Evolutionary conservation across 2,113 vertebrate genomes (phyloP).

Genomic region (Jacana jacana): DNA sequence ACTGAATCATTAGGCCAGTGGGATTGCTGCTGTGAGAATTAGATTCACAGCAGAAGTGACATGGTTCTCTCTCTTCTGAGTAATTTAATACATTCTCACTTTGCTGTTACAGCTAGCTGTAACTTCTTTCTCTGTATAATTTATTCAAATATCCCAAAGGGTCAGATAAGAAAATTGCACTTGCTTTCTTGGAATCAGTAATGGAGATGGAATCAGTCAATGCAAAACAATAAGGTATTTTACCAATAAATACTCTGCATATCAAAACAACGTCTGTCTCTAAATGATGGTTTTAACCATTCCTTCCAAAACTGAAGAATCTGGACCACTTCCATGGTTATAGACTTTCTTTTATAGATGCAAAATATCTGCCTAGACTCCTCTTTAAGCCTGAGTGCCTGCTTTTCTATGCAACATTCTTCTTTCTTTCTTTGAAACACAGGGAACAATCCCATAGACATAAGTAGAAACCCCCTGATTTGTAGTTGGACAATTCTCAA

Average conservation of each 20-base stretch:
- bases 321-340: neutral
- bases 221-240: neutral
- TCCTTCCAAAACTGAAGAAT: neutral
- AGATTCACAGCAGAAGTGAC: conserved; percentile 1
- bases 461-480: neutral
- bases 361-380: neutral
- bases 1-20: neutral
- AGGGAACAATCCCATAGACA: neutral
- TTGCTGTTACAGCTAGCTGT: neutral
- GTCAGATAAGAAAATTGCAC: conserved; percentile 1
- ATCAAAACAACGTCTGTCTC: neutral
- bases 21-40: neutral
- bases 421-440: neutral
- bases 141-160: conserved; percentile 23
- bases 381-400: neutral
- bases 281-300: neutral
- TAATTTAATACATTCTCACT: conserved; percentile 23
- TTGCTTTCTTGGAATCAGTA: conserved; percentile 17
- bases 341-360: neutral
- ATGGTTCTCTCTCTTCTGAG: conserved; percentile 24
- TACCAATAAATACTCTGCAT: neutral
- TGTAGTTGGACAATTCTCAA: neutral
- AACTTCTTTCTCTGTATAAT: neutral
- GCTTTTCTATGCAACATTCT: neutral
- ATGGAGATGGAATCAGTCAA: neutral